phyloP scores from a whole-genome alignment of 2,113 vertebrate genomes.

The Gambusia affinis region DNA sequence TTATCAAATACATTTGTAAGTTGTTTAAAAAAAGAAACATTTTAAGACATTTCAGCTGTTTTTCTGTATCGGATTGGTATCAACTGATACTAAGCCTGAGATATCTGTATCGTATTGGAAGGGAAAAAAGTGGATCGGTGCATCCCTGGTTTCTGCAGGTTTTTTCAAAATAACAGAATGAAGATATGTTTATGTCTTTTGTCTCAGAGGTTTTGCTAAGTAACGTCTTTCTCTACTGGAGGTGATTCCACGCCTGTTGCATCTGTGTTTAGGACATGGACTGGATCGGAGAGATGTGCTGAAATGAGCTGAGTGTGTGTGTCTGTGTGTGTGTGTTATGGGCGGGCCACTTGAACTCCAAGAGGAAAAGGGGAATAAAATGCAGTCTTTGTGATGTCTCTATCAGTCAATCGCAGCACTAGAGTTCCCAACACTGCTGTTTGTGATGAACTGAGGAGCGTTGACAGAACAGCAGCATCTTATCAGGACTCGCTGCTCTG shows the following conservation, averaged over 20 bases:
- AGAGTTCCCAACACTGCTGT: conserved; percentile 58
- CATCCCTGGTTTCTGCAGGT: neutral
- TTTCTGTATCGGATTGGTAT: too few relatives aligned
- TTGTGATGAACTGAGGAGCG: conserved; percentile 55
- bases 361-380: conserved; percentile 62
- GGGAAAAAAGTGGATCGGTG: too few relatives aligned
- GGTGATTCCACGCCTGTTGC: neutral
- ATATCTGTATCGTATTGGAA: too few relatives aligned
- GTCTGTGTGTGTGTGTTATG: conserved; percentile 6
- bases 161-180: neutral
- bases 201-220: neutral
- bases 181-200: neutral
- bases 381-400: conserved; percentile 66
- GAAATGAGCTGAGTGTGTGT: neutral
- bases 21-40: too few relatives aligned
- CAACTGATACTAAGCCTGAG: too few relatives aligned
- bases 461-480: conserved; percentile 58
- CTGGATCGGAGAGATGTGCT: neutral
- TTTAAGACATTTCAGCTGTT: too few relatives aligned
- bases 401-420: conserved; percentile 51
- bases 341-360: conserved; percentile 32
- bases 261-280: neutral
- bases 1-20: too few relatives aligned
- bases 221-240: neutral
- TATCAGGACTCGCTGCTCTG: conserved; percentile 42